phyloP scores from a whole-genome alignment of 2,888 invertebrate species.

The Sylvicola cinctus region DNA sequence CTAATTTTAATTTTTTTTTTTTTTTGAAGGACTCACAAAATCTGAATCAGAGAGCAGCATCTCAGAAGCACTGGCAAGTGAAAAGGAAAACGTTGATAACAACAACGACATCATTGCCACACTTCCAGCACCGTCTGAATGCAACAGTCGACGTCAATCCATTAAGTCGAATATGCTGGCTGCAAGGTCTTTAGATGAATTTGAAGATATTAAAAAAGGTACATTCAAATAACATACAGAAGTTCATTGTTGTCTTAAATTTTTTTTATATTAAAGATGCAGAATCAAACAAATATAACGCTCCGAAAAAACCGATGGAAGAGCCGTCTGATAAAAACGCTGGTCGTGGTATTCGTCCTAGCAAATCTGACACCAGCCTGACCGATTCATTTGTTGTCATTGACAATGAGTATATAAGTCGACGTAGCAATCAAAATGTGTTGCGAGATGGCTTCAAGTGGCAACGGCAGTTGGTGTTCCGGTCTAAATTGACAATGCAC shows the following conservation, averaged over 20 bases:
- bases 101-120: background rate
- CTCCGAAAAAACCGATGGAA: conserved; percentile 19
- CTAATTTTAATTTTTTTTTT: background rate
- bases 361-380: conserved; percentile 79
- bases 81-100: conserved; percentile 24
- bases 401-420: conserved; percentile 22
- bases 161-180: too few relatives aligned
- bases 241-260: too few relatives aligned
- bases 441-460: conserved; percentile 50
- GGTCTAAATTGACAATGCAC: conserved; percentile 94
- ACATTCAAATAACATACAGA: too few relatives aligned
- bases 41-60: conserved; percentile 79
- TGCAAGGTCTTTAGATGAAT: conserved; percentile 24
- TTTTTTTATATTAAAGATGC: background rate
- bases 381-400: conserved; percentile 80
- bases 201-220: conserved; percentile 12
- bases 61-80: conserved; percentile 53
- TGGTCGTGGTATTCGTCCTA: conserved; percentile 52
- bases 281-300: conserved; percentile 11
- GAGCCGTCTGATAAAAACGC: conserved; percentile 14
- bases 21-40: conserved; percentile 32
- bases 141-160: background rate
- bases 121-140: too few relatives aligned
- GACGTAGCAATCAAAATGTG: conserved; percentile 17
- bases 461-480: conserved; percentile 78